These are phyloP conservation scores for Drosophila anomalata DNA, from an alignment of 2,888 invertebrate species.

Conservation along the genomic window DNA sequence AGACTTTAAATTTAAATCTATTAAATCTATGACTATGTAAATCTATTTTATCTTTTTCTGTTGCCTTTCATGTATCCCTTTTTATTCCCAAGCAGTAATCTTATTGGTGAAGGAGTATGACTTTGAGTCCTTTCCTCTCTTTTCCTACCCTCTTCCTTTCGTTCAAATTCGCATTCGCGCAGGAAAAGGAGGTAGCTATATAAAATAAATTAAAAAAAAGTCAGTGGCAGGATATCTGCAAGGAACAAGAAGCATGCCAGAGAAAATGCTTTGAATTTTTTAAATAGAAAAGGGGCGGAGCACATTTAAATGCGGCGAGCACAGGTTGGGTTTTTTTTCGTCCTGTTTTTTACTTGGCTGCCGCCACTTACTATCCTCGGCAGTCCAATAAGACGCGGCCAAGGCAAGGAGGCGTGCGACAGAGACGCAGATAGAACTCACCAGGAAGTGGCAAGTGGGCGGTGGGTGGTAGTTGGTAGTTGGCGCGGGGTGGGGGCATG, in stretches of 20 bases:
- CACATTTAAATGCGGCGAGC: conserved; percentile 76
- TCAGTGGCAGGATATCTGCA: conserved; percentile 49
- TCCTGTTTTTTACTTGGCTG: conserved; percentile 34
- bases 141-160: conserved; percentile 8
- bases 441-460: conserved; percentile 16
- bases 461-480: not conserved
- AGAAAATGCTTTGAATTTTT: conserved; percentile 73
- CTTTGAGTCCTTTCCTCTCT: conserved; percentile 59
- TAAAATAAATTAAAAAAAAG: conserved; percentile 80
- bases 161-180: conserved; percentile 46
- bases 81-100: conserved; percentile 36
- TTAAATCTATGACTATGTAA: not conserved
- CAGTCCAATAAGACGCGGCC: conserved; percentile 77
- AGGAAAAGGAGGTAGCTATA: conserved; percentile 57
- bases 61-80: not conserved
- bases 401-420: conserved; percentile 43
- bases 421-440: conserved; percentile 44
- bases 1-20: not conserved
- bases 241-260: conserved; percentile 31
- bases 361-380: conserved; percentile 41
- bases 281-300: conserved; percentile 81
- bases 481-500: not conserved
- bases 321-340: conserved; percentile 32
- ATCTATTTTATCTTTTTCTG: not conserved
- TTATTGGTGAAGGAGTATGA: conserved; percentile 76